Percentiles rank a stretch among this genome's conserved stretches.
Conservation (phyloP, 1,140 invertebrate genomes). For the Diachasma alloeum region DNA sequence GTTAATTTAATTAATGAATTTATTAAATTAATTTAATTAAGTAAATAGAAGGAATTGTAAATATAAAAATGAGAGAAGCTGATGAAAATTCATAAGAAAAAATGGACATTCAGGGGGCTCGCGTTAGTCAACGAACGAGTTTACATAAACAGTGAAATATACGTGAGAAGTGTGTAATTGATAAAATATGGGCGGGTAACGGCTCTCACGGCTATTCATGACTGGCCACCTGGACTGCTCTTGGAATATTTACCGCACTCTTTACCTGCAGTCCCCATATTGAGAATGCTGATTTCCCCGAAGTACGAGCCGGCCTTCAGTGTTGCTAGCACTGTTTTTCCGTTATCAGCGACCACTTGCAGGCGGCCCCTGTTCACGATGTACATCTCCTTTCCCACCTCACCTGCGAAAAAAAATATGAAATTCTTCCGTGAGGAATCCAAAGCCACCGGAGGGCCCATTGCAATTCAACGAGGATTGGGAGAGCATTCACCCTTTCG, state of each 20-base stretch:
- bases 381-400: constrained; percentile 99
- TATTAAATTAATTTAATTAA: too few relatives aligned
- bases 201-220: constrained; percentile 43
- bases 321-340: constrained; percentile 95
- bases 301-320: constrained; percentile 98
- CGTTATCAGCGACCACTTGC: constrained; percentile 97
- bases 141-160: constrained; percentile 1
- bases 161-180: constrained; percentile 56
- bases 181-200: constrained; percentile 52
- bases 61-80: neutral
- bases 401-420: constrained; percentile 72
- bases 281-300: constrained; percentile 99
- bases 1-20: too few relatives aligned
- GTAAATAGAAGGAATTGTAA: too few relatives aligned
- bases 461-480: neutral
- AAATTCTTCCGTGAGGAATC: too few relatives aligned
- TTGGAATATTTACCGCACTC: constrained; percentile 90
- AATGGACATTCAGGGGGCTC: neutral
- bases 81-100: neutral
- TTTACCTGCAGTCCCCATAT: constrained; percentile 99
- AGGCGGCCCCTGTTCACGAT: constrained; percentile 96
- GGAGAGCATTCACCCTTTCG: constrained; percentile 82
- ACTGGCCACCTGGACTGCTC: constrained; percentile 63
- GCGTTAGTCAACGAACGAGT: neutral
- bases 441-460: too few relatives aligned